phyloP scores from a whole-genome alignment of 1,140 invertebrate genomes.

The Aphis gossypii region DNA sequence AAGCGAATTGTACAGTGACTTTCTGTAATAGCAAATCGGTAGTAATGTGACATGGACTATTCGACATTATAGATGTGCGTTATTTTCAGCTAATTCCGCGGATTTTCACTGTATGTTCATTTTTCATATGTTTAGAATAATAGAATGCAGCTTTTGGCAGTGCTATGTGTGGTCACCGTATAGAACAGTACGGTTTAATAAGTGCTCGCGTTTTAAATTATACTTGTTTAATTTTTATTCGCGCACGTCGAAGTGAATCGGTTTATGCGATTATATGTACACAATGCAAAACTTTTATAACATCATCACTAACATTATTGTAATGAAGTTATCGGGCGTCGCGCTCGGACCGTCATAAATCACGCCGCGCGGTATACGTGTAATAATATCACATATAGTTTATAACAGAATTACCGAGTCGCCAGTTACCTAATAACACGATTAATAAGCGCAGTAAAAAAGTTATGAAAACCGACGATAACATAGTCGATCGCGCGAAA shows the following conservation, averaged over 20 bases:
- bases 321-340: background rate
- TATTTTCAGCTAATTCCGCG: background rate
- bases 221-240: no score
- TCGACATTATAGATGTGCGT: background rate
- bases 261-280: background rate
- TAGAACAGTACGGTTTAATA: no score
- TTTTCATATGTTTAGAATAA: background rate
- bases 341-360: background rate
- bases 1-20: background rate
- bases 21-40: background rate
- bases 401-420: background rate
- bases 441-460: background rate
- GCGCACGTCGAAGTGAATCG: no score
- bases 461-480: background rate
- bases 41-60: background rate
- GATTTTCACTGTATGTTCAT: background rate
- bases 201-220: no score
- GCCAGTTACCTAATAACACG: background rate
- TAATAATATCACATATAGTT: background rate
- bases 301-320: background rate
- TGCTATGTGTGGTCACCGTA: no score
- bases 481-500: background rate
- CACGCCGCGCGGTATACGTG: background rate
- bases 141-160: background rate
- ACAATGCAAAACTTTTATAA: background rate